A percentile compares a stretch with the other conserved stretches of the same genome.
Evolutionary conservation across 2,888 invertebrate genomes (phyloP).

Genomic region (Brachylomia viminalis): DNA sequence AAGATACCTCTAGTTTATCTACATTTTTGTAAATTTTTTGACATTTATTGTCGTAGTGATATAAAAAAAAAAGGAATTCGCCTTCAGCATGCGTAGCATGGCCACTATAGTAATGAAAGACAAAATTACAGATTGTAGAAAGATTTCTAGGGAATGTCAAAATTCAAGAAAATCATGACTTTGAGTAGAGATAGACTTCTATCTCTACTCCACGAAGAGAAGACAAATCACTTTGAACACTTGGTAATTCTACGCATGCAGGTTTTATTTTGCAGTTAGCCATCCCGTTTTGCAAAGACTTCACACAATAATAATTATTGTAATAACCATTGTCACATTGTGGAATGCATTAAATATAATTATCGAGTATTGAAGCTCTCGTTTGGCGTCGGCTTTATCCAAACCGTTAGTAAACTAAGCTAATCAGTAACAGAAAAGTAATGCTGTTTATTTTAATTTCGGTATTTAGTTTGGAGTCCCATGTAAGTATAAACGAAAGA

Average conservation of each 20-base stretch:
- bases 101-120: too few relatives aligned
- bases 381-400: neutral
- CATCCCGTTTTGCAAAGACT: neutral
- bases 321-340: neutral
- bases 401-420: neutral
- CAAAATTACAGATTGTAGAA: too few relatives aligned
- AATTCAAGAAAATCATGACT: too few relatives aligned
- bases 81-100: too few relatives aligned
- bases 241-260: too few relatives aligned
- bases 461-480: slow-evolving; percentile 25
- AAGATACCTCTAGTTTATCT: neutral
- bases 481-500: slow-evolving; percentile 24
- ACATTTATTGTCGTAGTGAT: too few relatives aligned
- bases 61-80: too few relatives aligned
- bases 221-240: too few relatives aligned
- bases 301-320: neutral
- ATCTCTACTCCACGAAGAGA: too few relatives aligned
- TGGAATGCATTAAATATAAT: neutral
- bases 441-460: slow-evolving; percentile 39
- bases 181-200: too few relatives aligned
- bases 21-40: neutral
- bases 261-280: neutral
- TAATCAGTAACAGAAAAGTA: slow-evolving; percentile 7
- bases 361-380: neutral
- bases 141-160: too few relatives aligned